Base-by-base conservation (phyloP, 2,113 vertebrate genomes). In the Anguilla japonica region DNA sequence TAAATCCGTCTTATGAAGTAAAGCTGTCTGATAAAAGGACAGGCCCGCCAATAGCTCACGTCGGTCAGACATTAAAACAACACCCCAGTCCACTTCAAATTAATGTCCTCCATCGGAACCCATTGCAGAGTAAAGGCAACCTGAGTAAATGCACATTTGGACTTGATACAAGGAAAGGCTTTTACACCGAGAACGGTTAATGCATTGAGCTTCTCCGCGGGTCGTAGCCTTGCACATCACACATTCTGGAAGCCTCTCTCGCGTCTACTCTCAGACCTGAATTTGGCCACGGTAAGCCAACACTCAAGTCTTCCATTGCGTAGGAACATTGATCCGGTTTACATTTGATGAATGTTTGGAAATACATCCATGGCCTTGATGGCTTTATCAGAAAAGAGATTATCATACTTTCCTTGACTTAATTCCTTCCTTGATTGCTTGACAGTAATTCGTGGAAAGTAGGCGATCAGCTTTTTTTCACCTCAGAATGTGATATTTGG, bases 81-180 rank as follows among this genome's bases (percentile, higher is more conserved):
- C 89, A 85, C 92, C 90, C 60, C 89, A 91, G 88, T 93, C 90
- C 88, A 87, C 89, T 92, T 91, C 85, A 92, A 90, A 91, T 92
- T 90, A 86, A 91, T 83, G 89, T 20, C 75, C 88, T 86, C 85
- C 89, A 85, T 82, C 39, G 79, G 88, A 86, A 57, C 43, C 50
- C 87, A 53, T 34, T 41, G 15, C 20, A 80, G 53, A 86, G 81
- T 82, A 81, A 79, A 39, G 57, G 79, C 63, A 84, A 67, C 71
- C 16, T 34, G 83, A 88, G 90, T 94, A 94, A 94, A 94, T 94
- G 93, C 94, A 92, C 89, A 94, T 91, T 91, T 95, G 94, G 94
- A 95, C 86, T 85, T 81, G 88, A 90, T 88, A 95, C 93, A 94
- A 94, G 92, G 84, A 93, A 94, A 93, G 80, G 92, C 92, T 95